These are phyloP conservation scores for Euzophera pinguis DNA, from an alignment of 2,888 invertebrate genomes.

Conservation along the genomic window DNA sequence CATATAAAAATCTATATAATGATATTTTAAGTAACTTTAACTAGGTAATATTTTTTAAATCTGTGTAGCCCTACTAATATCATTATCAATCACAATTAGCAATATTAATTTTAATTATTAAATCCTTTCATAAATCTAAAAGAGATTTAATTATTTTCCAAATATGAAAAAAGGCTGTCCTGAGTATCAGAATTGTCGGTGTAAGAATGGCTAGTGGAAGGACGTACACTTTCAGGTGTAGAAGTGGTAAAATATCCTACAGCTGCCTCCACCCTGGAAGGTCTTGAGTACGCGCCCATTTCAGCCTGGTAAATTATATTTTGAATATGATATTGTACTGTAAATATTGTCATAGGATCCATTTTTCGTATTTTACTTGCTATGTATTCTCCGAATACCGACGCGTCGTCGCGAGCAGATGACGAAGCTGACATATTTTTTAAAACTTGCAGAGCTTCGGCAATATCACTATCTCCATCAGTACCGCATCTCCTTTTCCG, in stretches of 20 bases:
- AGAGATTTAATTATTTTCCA: neutral
- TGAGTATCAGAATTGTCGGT: slow-evolving; percentile 5
- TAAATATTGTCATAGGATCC: slow-evolving; percentile 17
- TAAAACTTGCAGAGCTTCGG: slow-evolving; percentile 3
- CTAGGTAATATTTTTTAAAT: no score
- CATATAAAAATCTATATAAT: no score
- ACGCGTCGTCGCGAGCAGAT: slow-evolving; percentile 7
- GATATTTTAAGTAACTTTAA: no score
- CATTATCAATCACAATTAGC: no score
- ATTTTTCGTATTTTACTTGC: slow-evolving; percentile 18
- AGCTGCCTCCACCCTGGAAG: no score
- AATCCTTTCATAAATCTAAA: no score
- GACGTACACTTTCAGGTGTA: neutral
- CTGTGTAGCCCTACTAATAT: no score
- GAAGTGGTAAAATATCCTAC: neutral
- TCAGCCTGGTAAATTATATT: no score
- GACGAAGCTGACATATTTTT: slow-evolving; percentile 13
- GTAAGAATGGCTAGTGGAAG: neutral
- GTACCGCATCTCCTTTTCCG: neutral
- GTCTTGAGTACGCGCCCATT: no score
- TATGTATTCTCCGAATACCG: slow-evolving; percentile 14
- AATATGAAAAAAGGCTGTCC: slow-evolving; percentile 9
- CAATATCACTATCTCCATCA: no score
- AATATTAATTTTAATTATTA: no score
- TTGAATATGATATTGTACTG: slow-evolving; percentile 15